These are phyloP conservation scores for Leptinotarsa defecta DNA, from an alignment of 1,140 invertebrate species.

Conservation along the genomic window DNA sequence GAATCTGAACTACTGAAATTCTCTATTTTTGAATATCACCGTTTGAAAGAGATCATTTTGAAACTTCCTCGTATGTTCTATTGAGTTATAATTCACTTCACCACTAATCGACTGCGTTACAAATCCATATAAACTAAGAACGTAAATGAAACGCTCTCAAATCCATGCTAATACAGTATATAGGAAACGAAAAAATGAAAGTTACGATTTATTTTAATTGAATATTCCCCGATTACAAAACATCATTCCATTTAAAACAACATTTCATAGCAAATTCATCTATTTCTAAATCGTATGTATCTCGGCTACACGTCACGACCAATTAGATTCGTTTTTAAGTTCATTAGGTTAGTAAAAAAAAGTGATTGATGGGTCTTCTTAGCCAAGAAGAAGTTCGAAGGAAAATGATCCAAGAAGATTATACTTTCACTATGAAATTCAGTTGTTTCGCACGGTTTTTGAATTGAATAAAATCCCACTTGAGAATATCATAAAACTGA, in stretches of 20 bases:
- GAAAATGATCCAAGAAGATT: no score
- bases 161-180: neutral
- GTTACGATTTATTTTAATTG: constrained; percentile 8
- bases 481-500: no score
- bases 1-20: no score
- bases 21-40: no score
- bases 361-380: no score
- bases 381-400: no score
- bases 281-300: constrained; percentile 6
- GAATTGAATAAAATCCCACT: no score
- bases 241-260: neutral
- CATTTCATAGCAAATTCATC: neutral
- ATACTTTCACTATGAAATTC: no score
- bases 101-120: neutral
- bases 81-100: neutral
- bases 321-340: neutral
- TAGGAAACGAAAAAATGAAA: constrained; percentile 6
- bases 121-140: neutral
- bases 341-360: no score
- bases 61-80: neutral
- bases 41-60: no score
- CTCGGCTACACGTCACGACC: neutral
- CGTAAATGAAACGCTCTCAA: neutral
- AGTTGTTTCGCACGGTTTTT: no score
- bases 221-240: neutral